These are phyloP conservation scores for Ptychadena robeensis DNA, from an alignment of 2,797 vertebrate genomes.

Conservation along the genomic window DNA sequence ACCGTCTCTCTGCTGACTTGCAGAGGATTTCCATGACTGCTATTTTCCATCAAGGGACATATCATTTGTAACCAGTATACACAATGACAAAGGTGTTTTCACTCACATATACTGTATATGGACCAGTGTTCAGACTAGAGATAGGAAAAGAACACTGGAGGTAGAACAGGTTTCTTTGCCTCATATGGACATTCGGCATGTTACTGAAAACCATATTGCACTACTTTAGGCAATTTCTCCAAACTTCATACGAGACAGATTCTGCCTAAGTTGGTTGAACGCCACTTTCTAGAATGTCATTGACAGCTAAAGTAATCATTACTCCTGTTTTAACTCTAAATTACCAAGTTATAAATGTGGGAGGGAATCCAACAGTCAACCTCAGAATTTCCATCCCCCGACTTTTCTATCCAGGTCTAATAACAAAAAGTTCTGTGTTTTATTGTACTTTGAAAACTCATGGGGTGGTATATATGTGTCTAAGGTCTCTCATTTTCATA, in stretches of 20 bases:
- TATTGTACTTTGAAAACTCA: too few relatives aligned
- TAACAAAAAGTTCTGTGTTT: too few relatives aligned
- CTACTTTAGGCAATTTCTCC: neutral
- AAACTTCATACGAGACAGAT: neutral
- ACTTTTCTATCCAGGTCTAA: too few relatives aligned
- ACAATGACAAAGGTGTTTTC: constrained; percentile 5
- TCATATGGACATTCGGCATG: neutral
- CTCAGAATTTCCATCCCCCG: too few relatives aligned
- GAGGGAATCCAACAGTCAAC: too few relatives aligned
- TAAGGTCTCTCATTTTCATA: too few relatives aligned
- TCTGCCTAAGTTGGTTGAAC: too few relatives aligned
- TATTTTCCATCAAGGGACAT: constrained; percentile 55
- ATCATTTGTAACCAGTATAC: constrained; percentile 26
- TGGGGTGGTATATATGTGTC: too few relatives aligned
- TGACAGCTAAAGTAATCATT: too few relatives aligned
- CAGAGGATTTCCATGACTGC: constrained; percentile 49
- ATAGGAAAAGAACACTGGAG: neutral
- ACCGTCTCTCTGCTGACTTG: constrained; percentile 43
- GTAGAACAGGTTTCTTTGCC: neutral
- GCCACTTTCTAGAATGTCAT: too few relatives aligned
- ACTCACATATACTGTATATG: constrained; percentile 10
- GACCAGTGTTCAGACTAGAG: neutral
- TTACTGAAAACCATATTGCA: neutral
- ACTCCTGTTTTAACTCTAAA: too few relatives aligned
- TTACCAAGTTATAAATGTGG: too few relatives aligned